Conservation (phyloP, 2,888 invertebrate species). For the Scaptomyza flava region DNA sequence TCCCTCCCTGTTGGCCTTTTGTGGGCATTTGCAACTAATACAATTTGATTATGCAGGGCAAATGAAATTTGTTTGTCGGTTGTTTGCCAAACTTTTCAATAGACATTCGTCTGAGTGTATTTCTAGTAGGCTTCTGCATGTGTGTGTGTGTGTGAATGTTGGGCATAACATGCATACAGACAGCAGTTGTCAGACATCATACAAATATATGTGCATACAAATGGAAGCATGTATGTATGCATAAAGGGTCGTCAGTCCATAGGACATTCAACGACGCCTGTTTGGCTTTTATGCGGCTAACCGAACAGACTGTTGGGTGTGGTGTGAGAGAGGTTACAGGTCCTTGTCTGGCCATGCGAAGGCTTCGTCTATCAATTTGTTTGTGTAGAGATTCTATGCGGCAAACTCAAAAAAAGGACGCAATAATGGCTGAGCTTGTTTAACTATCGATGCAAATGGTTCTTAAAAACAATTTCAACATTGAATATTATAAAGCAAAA, state of each 20-base stretch:
- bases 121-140: not conserved
- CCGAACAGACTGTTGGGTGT: constrained; percentile 11
- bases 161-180: constrained; percentile 40
- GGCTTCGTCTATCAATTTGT: constrained; percentile 49
- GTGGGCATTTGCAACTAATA: constrained; percentile 66
- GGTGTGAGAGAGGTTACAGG: constrained; percentile 8
- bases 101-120: constrained; percentile 32
- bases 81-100: constrained; percentile 74
- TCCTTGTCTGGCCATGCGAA: constrained; percentile 26
- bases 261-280: constrained; percentile 9
- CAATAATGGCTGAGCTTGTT: constrained; percentile 21
- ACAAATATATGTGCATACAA: constrained; percentile 27
- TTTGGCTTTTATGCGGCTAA: constrained; percentile 48
- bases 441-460: constrained; percentile 15
- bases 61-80: constrained; percentile 74
- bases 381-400: constrained; percentile 37
- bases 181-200: constrained; percentile 59
- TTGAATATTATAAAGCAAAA: not conserved
- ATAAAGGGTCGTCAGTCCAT: constrained; percentile 11
- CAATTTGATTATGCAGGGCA: constrained; percentile 69
- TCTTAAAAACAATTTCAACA: constrained; percentile 11
- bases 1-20: constrained; percentile 13
- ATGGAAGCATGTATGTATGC: not conserved
- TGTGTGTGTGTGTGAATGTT: constrained; percentile 10
- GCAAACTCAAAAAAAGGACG: constrained; percentile 19